phyloP scores from a whole-genome alignment of 2,797 vertebrate species.

The Anguilla megastoma region DNA sequence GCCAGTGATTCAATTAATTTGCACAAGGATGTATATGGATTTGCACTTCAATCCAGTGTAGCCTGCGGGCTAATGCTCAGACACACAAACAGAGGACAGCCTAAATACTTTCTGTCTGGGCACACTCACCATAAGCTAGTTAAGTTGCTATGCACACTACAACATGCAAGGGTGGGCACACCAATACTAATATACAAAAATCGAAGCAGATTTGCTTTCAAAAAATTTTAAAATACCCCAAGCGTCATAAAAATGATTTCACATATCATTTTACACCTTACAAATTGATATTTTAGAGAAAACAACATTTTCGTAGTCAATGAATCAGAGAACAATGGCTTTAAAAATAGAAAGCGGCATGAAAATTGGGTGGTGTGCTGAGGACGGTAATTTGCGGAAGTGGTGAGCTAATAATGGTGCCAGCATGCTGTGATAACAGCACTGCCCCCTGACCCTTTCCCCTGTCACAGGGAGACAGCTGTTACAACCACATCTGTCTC shows the following conservation, averaged over 20 bases:
- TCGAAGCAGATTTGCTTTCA: neutral
- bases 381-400: conserved; percentile 45
- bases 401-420: conserved; percentile 41
- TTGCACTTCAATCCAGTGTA: neutral
- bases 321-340: neutral
- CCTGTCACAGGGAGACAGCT: neutral
- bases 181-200: neutral
- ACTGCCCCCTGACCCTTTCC: neutral
- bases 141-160: neutral
- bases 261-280: neutral
- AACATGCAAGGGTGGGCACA: neutral
- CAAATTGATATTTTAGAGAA: neutral
- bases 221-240: neutral
- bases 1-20: too few relatives aligned
- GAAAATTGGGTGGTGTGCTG: neutral
- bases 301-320: neutral
- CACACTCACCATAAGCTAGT: neutral
- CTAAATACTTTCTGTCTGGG: neutral
- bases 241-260: neutral
- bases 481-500: neutral
- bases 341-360: conserved; percentile 27
- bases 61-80: neutral
- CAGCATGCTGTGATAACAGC: conserved; percentile 41
- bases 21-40: neutral
- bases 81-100: neutral